These are phyloP conservation scores for Orchestia grillus DNA, from an alignment of 1,140 invertebrate species.

Conservation along the genomic window DNA sequence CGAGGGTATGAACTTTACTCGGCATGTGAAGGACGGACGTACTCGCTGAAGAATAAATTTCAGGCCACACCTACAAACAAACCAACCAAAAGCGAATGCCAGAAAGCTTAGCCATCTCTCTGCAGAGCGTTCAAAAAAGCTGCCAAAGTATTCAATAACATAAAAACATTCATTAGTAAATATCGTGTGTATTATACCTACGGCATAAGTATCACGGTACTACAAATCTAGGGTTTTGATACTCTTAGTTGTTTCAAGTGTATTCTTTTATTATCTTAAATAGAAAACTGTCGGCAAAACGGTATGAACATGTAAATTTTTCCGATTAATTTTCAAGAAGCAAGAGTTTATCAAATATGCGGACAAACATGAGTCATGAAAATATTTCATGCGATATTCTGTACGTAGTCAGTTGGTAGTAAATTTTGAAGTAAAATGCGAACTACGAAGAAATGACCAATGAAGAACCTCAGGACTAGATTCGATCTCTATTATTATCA, in stretches of 20 bases:
- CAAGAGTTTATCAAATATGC: neutral
- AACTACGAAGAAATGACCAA: neutral
- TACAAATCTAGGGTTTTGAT: neutral
- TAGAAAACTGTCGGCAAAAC: neutral
- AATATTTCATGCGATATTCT: neutral
- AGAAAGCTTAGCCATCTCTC: neutral
- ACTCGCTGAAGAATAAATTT: neutral
- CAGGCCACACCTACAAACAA: neutral
- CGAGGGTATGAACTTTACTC: neutral
- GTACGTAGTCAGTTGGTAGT: neutral
- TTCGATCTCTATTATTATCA: neutral
- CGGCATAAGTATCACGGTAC: neutral
- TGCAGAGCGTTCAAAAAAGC: neutral
- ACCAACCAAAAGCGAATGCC: neutral
- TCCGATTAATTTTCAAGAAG: neutral
- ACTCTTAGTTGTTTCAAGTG: neutral
- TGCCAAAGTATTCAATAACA: neutral
- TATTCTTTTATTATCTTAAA: neutral
- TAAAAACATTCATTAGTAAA: neutral
- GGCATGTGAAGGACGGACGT: neutral
- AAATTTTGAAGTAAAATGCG: neutral
- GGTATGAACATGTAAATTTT: neutral
- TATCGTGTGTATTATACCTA: neutral
- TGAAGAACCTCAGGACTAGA: neutral
- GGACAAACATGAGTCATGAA: neutral